These are phyloP conservation scores for Dipodomys spectabilis DNA, from an alignment of 2,113 vertebrate genomes.

Conservation along the genomic window DNA sequence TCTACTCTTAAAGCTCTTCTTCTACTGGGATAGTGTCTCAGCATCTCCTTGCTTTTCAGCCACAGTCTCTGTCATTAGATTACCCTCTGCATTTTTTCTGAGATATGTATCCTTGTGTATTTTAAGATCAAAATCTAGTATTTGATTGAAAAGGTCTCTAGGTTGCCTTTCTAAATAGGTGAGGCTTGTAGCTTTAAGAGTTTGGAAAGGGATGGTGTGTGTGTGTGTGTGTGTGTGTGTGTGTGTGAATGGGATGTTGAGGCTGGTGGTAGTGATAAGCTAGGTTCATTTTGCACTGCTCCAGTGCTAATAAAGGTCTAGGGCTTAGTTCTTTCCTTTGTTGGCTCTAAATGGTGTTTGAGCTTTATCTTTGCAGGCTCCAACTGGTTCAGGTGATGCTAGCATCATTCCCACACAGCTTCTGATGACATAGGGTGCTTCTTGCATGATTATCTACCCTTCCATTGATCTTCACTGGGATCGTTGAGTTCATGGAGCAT, in stretches of 20 bases:
- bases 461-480: neutral
- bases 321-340: neutral
- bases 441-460: neutral
- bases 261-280: neutral
- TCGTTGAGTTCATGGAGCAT: neutral
- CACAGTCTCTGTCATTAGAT: neutral
- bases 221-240: neutral
- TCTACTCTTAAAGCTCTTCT: neutral
- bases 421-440: neutral
- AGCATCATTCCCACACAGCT: neutral
- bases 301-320: neutral
- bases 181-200: neutral
- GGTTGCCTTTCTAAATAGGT: neutral
- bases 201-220: neutral
- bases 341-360: neutral
- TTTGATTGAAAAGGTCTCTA: neutral
- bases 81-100: neutral
- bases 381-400: neutral
- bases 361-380: neutral
- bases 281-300: neutral
- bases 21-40: neutral
- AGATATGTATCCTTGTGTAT: neutral
- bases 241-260: neutral
- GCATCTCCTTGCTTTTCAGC: slow-evolving; percentile 3
- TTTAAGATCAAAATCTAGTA: slow-evolving; percentile 32